Evolutionary conservation across 2,113 vertebrate species (phyloP).

Genomic region (Entomyzon cyanotis): DNA sequence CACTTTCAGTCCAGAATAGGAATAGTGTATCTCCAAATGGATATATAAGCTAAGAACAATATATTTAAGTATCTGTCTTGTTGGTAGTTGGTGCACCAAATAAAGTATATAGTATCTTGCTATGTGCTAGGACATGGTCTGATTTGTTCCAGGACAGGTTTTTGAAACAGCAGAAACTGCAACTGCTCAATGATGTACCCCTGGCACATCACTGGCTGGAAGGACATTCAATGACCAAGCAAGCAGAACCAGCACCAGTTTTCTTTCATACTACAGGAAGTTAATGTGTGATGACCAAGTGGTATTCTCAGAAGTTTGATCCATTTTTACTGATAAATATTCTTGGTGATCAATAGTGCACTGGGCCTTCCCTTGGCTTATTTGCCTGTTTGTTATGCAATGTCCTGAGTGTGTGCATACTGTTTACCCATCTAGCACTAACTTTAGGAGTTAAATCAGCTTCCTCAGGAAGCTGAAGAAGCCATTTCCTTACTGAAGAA

Average conservation of each 20-base stretch:
- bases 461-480: background rate
- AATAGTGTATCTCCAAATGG: background rate
- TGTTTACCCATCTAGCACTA: background rate
- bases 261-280: background rate
- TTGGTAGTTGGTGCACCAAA: background rate
- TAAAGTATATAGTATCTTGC: background rate
- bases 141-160: background rate
- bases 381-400: background rate
- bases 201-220: background rate
- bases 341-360: background rate
- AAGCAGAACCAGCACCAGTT: background rate
- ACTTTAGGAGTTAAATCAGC: background rate
- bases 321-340: background rate
- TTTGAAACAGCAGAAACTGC: background rate
- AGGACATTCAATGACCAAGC: background rate
- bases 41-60: background rate
- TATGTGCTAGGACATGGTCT: background rate
- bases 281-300: background rate
- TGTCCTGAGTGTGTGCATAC: background rate
- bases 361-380: background rate
- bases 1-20: background rate
- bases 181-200: background rate
- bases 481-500: background rate
- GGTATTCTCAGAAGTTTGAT: background rate
- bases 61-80: background rate